phyloP scores from a whole-genome alignment of 2,797 vertebrate species.

The Dermochelys coriacea region DNA sequence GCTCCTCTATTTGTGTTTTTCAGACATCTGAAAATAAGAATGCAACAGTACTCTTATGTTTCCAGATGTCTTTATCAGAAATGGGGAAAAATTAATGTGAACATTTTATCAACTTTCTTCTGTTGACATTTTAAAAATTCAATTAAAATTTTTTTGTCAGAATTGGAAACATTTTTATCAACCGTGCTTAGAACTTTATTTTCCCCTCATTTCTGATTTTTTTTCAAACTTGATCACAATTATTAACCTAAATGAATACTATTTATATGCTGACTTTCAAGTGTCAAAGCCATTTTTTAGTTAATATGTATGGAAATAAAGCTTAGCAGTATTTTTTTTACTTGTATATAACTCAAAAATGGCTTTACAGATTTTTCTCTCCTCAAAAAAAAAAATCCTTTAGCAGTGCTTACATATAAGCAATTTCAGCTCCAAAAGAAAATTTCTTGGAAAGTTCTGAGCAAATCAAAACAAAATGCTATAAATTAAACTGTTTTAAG shows the following conservation, averaged over 20 bases:
- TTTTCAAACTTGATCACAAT: neutral
- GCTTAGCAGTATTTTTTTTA: neutral
- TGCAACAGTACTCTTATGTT: neutral
- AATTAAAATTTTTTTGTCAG: neutral
- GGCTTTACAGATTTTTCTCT: neutral
- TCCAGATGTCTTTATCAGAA: neutral
- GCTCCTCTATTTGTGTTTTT: neutral
- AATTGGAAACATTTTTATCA: neutral
- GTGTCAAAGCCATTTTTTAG: neutral
- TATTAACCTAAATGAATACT: neutral
- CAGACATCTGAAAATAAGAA: neutral
- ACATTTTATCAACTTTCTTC: neutral
- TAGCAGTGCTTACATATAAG: neutral
- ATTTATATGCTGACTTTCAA: neutral
- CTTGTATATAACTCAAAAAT: neutral
- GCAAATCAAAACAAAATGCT: fast-evolving
- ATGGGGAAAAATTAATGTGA: neutral
- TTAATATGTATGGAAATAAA: neutral
- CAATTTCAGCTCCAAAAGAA: neutral
- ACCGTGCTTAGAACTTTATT: neutral
- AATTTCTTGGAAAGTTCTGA: neutral
- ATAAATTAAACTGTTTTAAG: neutral
- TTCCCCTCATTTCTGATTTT: neutral
- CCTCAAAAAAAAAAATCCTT: neutral
- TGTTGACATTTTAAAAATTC: neutral